Base-by-base conservation (phyloP, 2,888 invertebrate genomes). In the Hypena proboscidalis region DNA sequence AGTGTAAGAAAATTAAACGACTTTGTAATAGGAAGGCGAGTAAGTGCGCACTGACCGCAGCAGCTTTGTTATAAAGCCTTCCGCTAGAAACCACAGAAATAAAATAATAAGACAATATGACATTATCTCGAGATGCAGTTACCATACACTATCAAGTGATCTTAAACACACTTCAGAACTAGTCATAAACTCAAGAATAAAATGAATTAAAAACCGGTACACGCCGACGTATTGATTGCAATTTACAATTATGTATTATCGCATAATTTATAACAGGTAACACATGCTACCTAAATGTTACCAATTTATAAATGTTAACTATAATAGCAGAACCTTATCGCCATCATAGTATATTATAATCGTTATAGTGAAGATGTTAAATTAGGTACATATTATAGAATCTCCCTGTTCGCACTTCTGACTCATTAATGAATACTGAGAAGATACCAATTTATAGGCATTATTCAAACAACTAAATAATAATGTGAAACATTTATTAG, bases 401-500 rank as follows among this genome's bases (percentile, higher is more conserved):
- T 49, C 42, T 20, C 20, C 41, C 54, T 46, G 19, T 50, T 63
- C 37, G 40, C 60, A 55, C 55, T 47, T 45, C 51, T 41, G 29
- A 40, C 29, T 44, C 26, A 35, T 34, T 55, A 58, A 63, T 58
- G 44, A 50, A 32, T 31, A 35, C 35, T 21, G 31, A 62, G 27
- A 39, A 39, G 43, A 45, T 29, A 46, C 33, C 26, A 11, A 23
- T 46, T 52, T 47, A 36, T 36, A 46, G 2, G 13, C 36, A 42
- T 44, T 52, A 52, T 26, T 49, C 27, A 49, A 54, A 57, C 38
- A 57, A 49, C 34, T 35, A 53, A 63, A 62, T 65, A 51, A 44
- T 67, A 58, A 68, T 57, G 49, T 52, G 47, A 58, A 58, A 50
- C 50, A 50, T 66, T 65, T 70, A 70, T 64, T 67, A 61, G 50